Evolutionary conservation across 2,888 invertebrate species (phyloP), one percentile per base, ranked within the genome.

Genomic region (Thumatha senex): DNA sequence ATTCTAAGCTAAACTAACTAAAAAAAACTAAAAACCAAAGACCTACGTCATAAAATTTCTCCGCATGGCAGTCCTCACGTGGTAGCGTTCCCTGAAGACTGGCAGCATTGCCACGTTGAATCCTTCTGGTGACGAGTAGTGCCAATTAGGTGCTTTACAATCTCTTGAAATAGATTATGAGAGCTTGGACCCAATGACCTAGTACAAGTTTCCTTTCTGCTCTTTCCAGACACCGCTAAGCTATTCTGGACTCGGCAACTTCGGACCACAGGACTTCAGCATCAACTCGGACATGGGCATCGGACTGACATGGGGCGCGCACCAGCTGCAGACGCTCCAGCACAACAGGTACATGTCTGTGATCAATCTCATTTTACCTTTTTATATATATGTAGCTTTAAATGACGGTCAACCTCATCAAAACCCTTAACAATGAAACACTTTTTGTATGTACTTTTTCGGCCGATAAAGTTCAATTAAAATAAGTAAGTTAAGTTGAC

Each of bases 211-310:
- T 33, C 35, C 24, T 49, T 15, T 41, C n/a, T 18, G 9, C 13
- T 0, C 2, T 30, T 48, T 84, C 10, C 84, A 92, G 92, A 86
- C 92, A 78, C 92, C 92, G 63, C 84, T 92, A 62, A 84, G 93
- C 85, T 95, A 95, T 81, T 92, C 93, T 70, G 93, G 95, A 81
- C 90, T 93, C 68, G 92, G 94, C 64, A 92, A 93, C 66, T 96
- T 95, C 79, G 95, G 94, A 80, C 94, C 95, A 67, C 95, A 95
- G 85, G 96, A 96, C 89, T 96, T 95, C 90, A 95, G 95, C 86
- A 95, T 95, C 92, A 93, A 93, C 75, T 93, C 94, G 63, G 95
- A 95, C 74, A 95, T 96, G 93, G 94, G 95, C 68, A 91, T 96
- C 61, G 93, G 93, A 67, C 89, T 94, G 46, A 92, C 94, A 67